A percentile compares a stretch with the other conserved stretches of the same genome.
These are phyloP conservation scores for Cephonodes hylas DNA, from an alignment of 2,888 invertebrate genomes.

Conservation along the genomic window DNA sequence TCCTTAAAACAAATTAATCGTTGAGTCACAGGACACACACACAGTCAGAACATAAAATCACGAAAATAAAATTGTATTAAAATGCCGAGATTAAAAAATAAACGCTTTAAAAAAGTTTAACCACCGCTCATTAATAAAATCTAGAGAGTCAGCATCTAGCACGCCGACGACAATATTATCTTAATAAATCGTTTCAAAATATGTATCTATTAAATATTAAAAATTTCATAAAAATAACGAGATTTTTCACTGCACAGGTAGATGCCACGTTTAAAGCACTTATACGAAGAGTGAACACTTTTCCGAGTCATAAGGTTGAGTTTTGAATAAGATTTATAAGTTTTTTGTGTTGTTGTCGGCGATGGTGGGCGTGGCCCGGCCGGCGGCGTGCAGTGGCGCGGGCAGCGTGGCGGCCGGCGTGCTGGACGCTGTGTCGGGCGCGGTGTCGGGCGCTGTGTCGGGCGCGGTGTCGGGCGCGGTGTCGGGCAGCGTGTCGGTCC, in stretches of 20 bases:
- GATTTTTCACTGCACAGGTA: background rate
- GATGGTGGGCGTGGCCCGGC: too few species aligned
- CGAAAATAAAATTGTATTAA: background rate
- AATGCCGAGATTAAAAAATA: background rate
- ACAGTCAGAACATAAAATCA: background rate
- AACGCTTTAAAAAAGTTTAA: background rate
- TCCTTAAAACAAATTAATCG: background rate
- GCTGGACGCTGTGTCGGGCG: too few species aligned
- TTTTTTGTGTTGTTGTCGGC: background rate
- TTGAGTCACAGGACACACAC: background rate
- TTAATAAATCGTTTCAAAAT: background rate
- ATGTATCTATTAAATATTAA: background rate
- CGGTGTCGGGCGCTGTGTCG: background rate
- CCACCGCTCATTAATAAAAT: background rate
- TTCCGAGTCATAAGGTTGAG: too few species aligned
- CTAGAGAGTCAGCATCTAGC: background rate
- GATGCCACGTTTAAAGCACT: slow-evolving; percentile 9
- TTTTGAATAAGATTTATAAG: too few species aligned
- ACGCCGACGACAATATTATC: background rate
- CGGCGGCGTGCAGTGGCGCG: too few species aligned
- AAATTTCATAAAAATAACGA: slow-evolving; percentile 4
- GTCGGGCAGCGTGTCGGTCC: background rate
- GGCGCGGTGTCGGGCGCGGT: background rate
- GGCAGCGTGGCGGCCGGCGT: too few species aligned
- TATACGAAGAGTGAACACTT: background rate